Evolutionary conservation across 30 jellyfish, hydroid and myxozoan genomes (phyloP).

Genomic region (Aurelia aurita complex sp. Pacific): DNA sequence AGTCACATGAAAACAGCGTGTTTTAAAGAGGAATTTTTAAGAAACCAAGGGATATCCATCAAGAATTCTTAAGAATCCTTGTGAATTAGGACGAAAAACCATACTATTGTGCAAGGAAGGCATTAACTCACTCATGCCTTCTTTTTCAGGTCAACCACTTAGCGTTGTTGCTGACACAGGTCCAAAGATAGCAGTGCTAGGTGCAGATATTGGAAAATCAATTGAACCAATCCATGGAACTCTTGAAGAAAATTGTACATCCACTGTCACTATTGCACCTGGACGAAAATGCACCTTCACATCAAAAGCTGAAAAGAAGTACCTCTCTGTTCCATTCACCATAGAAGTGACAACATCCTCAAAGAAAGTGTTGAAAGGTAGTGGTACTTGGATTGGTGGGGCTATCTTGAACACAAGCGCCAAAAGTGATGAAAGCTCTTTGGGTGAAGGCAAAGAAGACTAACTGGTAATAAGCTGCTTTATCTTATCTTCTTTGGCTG

Average conservation of each 20-base stretch:
- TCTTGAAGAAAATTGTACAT: background rate
- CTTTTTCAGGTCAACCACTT: too few relatives aligned
- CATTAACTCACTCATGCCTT: too few relatives aligned
- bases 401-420: background rate
- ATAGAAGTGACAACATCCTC: conserved; percentile 27
- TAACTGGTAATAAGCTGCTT: too few relatives aligned
- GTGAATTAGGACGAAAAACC: too few relatives aligned
- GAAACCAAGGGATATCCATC: too few relatives aligned
- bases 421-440: background rate
- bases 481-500: too few relatives aligned
- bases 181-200: background rate
- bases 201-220: background rate
- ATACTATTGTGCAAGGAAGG: too few relatives aligned
- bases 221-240: conserved; percentile 1
- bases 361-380: conserved; percentile 32
- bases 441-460: too few relatives aligned
- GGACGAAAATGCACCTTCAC: conserved; percentile 15
- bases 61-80: too few relatives aligned
- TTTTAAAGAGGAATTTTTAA: too few relatives aligned
- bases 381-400: conserved; percentile 58
- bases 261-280: conserved; percentile 15
- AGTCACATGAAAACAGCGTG: too few relatives aligned
- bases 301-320: background rate
- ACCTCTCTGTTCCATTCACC: conserved; percentile 25
- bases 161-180: background rate